Evolutionary conservation across 1,140 invertebrate species (phyloP), one percentile per base, ranked within the genome.

Genomic region (Zaprionus vittiger): DNA sequence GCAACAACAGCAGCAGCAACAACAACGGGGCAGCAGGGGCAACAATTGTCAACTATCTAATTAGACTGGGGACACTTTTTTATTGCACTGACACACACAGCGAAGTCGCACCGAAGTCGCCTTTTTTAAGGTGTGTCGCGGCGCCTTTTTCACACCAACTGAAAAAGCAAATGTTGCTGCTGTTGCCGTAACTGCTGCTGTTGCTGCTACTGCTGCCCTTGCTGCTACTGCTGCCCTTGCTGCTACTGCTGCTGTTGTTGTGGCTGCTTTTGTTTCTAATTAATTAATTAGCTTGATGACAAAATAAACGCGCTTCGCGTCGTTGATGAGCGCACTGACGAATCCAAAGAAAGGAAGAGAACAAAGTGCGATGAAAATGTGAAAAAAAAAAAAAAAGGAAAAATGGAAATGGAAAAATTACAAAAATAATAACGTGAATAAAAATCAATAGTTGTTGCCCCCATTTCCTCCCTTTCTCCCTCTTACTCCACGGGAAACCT

Each of bases 281-380:
- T 89, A 90, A 89, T 89, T 90, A 89, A 89, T 90, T 89, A 90
- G 85, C 79, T 85, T 85, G 85, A 89, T 90, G 84, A 90, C 84
- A 89, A 84, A 89, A 90, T 79, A 90, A 89, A 89, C 84, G 82
- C 63, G 73, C 61, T 56, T 59, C 67, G 64, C 56, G 49, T 49
- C 56, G 54, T 55, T 79, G 83, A 85, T 85, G 82, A 84, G 74
- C 75, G 62, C 75, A 57, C 63, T 54, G 65, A 71, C 60, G 56
- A 64, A 69, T 54, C 59, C 2, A 15, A 67, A 49, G 31, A 20
- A 17, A 73, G 80, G 55, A 75, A 17, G 24, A n/a, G 5, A 14
- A 47, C 54, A 49, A 65, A 65, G 12, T 38, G 15, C 28, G 28
- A 24, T 22, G 12, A 24, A 15, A 17, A 77, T 80, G 60, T 70